Percentiles rank a stretch among this genome's conserved stretches.
These are phyloP conservation scores for Pogonomyrmex californicus DNA, from an alignment of 1,140 invertebrate species.

Conservation along the genomic window DNA sequence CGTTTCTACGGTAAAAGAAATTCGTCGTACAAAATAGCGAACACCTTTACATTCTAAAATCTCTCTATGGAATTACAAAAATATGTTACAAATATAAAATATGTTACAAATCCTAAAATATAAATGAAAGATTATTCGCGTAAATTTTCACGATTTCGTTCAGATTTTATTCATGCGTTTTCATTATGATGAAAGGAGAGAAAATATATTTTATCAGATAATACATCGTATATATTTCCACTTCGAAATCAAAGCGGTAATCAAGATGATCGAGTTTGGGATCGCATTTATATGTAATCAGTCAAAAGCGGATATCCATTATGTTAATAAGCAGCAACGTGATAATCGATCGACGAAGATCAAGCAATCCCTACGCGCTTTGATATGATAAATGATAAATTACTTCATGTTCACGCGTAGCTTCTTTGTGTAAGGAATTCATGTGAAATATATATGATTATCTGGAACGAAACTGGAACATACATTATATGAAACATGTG, in stretches of 20 bases:
- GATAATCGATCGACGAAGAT: not conserved
- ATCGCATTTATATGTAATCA: not conserved
- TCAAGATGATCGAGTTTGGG: not conserved
- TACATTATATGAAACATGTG: not conserved
- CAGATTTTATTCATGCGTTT: not conserved
- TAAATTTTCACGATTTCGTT: not conserved
- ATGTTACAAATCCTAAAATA: not conserved
- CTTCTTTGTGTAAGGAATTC: not conserved
- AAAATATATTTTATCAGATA: conserved; percentile 1
- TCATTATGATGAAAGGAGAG: not conserved
- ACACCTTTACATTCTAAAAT: conserved; percentile 7
- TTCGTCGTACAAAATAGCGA: not conserved
- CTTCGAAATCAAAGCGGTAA: not conserved
- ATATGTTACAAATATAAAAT: no score
- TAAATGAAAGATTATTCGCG: not conserved
- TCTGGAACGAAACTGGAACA: not conserved
- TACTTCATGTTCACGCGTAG: not conserved
- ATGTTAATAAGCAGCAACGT: conserved; percentile 5
- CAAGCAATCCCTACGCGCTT: not conserved
- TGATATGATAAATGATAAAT: conserved; percentile 26
- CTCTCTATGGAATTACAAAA: not conserved
- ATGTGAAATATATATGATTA: conserved; percentile 4
- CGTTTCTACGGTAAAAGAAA: not conserved
- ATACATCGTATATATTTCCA: not conserved
- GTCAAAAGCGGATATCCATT: not conserved